Percentiles rank a stretch among this genome's conserved stretches.
Conservation (phyloP, 2,888 invertebrate genomes). For the Meteorus cinctellus region DNA sequence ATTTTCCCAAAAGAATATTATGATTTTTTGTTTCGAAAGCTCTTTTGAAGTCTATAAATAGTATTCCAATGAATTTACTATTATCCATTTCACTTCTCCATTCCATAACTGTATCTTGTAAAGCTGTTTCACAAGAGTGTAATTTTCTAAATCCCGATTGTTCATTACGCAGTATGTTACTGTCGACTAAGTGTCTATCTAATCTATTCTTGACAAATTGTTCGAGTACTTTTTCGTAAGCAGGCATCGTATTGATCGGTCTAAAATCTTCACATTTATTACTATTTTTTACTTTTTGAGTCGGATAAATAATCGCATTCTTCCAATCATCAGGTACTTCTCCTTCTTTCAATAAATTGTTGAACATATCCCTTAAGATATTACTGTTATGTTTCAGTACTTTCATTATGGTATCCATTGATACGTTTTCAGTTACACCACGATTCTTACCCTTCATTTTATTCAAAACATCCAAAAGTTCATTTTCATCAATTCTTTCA, state of each 20-base stretch:
- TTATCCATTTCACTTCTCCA: conserved; percentile 44
- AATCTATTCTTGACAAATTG: conserved; percentile 38
- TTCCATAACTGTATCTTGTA: conserved; percentile 39
- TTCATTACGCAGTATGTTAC: conserved; percentile 34
- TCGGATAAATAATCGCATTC: conserved; percentile 36
- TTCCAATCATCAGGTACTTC: conserved; percentile 40
- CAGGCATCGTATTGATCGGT: conserved; percentile 42
- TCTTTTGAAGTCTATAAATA: conserved; percentile 49
- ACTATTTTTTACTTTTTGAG: conserved; percentile 29
- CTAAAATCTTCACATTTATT: conserved; percentile 38
- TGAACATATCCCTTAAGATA: no score
- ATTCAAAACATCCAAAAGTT: neutral
- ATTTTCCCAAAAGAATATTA: conserved; percentile 36
- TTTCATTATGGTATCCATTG: no score
- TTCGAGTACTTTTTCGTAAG: conserved; percentile 42
- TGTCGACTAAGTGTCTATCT: conserved; percentile 42
- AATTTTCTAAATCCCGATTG: conserved; percentile 48
- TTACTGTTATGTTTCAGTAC: no score
- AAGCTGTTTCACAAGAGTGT: conserved; percentile 48
- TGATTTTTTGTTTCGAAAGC: conserved; percentile 50
- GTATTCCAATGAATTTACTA: conserved; percentile 32
- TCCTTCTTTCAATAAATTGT: conserved; percentile 10
- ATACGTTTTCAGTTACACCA: no score
- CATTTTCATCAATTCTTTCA: neutral
- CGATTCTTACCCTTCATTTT: neutral